These are phyloP conservation scores for Cyrtonyx montezumae DNA, from an alignment of 2,113 vertebrate species.

Conservation along the genomic window DNA sequence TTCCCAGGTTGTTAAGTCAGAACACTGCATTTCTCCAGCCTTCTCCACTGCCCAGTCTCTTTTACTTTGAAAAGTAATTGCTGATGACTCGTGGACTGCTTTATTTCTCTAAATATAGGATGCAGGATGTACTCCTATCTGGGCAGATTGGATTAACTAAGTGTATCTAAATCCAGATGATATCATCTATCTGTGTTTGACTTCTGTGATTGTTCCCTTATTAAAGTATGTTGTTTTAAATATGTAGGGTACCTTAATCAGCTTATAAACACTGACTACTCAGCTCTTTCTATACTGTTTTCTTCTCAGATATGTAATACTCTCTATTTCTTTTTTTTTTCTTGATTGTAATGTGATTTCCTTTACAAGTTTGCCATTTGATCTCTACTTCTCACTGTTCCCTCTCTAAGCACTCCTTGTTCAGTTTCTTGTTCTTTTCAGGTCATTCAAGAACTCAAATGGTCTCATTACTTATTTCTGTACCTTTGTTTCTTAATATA, in stretches of 20 bases:
- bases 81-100: neutral
- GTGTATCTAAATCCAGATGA: neutral
- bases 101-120: neutral
- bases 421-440: neutral
- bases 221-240: neutral
- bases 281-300: neutral
- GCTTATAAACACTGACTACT: neutral
- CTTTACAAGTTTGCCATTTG: neutral
- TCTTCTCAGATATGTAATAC: neutral
- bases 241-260: neutral
- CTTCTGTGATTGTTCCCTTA: neutral
- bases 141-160: neutral
- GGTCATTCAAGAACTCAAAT: neutral
- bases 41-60: neutral
- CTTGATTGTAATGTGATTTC: neutral
- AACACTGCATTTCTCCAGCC: neutral
- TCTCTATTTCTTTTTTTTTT: neutral
- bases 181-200: neutral
- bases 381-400: fast-evolving
- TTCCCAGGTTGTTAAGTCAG: neutral
- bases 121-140: neutral
- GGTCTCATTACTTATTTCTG: neutral
- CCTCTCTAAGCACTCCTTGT: neutral
- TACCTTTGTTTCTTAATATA: neutral
- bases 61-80: neutral